A percentile compares a stretch with the other conserved stretches of the same genome.
These are phyloP conservation scores for Florisuga fusca DNA, from an alignment of 2,797 vertebrate species.

Conservation along the genomic window DNA sequence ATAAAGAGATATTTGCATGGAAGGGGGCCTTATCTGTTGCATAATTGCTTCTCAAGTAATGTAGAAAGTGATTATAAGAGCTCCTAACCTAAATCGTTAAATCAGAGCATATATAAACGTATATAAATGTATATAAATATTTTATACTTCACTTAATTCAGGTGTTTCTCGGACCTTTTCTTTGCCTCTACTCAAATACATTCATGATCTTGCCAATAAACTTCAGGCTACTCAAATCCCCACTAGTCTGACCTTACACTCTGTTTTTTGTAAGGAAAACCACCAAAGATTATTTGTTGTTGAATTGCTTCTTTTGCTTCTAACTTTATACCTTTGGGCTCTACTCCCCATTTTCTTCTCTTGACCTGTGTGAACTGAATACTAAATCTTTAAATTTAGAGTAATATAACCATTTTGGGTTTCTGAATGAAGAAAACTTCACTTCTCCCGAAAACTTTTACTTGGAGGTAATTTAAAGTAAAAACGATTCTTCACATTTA, in stretches of 20 bases:
- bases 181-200: not conserved
- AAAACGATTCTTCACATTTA: not conserved
- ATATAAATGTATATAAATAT: not conserved
- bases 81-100: conserved; percentile 1
- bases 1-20: conserved; percentile 46
- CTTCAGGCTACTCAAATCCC: not conserved
- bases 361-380: not conserved
- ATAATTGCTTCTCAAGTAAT: conserved; percentile 13
- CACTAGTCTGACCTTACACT: not conserved
- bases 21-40: not conserved
- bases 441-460: not conserved
- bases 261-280: not conserved
- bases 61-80: not conserved
- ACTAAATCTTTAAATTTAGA: not conserved
- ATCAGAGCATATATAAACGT: not conserved
- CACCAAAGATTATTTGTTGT: not conserved
- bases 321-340: not conserved
- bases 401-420: not conserved
- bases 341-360: not conserved
- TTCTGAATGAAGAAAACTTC: not conserved
- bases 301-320: not conserved
- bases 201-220: not conserved
- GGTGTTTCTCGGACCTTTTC: not conserved
- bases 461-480: not conserved
- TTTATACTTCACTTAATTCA: not conserved